These are phyloP conservation scores for Atherinomorus stipes DNA, from an alignment of 2,113 vertebrate genomes.

Conservation along the genomic window DNA sequence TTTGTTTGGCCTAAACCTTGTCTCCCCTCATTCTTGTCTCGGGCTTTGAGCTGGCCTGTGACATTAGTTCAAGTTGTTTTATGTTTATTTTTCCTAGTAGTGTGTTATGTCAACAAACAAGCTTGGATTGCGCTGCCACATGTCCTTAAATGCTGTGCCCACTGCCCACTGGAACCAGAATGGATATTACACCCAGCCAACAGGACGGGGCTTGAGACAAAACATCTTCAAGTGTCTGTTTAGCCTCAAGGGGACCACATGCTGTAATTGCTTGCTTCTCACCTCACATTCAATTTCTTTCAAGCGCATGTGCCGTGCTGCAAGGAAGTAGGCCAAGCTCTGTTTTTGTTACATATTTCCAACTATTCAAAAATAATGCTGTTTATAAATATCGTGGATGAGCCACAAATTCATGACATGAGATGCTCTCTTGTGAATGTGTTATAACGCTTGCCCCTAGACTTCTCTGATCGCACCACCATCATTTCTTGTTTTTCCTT, in stretches of 20 bases:
- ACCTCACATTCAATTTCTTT: constrained; percentile 39
- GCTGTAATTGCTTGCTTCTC: constrained; percentile 41
- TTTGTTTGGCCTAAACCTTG: too few species aligned
- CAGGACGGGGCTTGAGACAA: constrained; percentile 39
- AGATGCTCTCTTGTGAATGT: not conserved
- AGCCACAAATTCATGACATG: not conserved
- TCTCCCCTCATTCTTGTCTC: too few species aligned
- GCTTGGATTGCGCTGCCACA: not conserved
- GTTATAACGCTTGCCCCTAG: not conserved
- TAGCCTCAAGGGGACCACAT: constrained; percentile 22
- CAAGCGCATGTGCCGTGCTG: constrained; percentile 14
- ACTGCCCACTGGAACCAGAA: constrained; percentile 14
- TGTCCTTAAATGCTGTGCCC: constrained; percentile 4
- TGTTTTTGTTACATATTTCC: constrained; percentile 28
- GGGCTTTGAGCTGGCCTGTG: too few species aligned
- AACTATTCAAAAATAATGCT: constrained; percentile 11
- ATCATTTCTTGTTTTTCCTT: not conserved
- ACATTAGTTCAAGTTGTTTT: not conserved
- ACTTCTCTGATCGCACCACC: not conserved
- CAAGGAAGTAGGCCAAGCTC: constrained; percentile 16
- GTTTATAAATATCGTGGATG: constrained; percentile 2
- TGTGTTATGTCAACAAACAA: not conserved
- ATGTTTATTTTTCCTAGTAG: not conserved
- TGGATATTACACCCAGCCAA: constrained; percentile 21
- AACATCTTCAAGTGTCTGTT: constrained; percentile 42